A percentile compares a stretch with the other conserved stretches of the same genome.
Conservation (phyloP, 2,888 invertebrate species). For the Neria commutata region DNA sequence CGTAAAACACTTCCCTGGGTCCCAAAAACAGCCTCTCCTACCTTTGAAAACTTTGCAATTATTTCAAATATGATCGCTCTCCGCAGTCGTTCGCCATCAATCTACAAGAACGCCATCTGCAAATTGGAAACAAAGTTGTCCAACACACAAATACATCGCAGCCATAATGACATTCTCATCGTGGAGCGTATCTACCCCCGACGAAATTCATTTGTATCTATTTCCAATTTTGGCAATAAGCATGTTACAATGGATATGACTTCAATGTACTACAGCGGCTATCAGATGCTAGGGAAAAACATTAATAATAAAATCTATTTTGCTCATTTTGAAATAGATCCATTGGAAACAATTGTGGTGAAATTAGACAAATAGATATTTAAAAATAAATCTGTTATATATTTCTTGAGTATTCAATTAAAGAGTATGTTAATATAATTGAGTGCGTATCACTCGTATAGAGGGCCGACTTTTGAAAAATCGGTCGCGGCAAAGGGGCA, state of each 20-base stretch:
- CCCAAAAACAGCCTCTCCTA: slow-evolving; percentile 64
- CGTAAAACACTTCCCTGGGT: slow-evolving; percentile 70
- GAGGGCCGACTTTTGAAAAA: no score
- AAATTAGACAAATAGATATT: slow-evolving; percentile 66
- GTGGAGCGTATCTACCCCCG: slow-evolving; percentile 81
- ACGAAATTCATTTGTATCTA: slow-evolving; percentile 75
- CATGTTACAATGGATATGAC: slow-evolving; percentile 74
- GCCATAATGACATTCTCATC: slow-evolving; percentile 71
- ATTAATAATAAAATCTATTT: slow-evolving; percentile 58
- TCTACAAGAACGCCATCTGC: slow-evolving; percentile 74
- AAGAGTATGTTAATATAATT: no score
- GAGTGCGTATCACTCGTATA: no score
- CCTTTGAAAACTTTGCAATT: slow-evolving; percentile 65
- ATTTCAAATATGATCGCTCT: slow-evolving; percentile 68
- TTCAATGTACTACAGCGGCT: slow-evolving; percentile 76
- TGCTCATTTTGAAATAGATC: slow-evolving; percentile 61
- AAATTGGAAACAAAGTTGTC: slow-evolving; percentile 70
- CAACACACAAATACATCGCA: slow-evolving; percentile 73
- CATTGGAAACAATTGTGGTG: slow-evolving; percentile 70
- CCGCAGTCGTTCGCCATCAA: slow-evolving; percentile 70
- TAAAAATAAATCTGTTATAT: no score
- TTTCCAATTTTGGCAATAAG: slow-evolving; percentile 72
- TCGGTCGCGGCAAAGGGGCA: no score
- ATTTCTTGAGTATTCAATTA: no score
- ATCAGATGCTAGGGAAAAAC: slow-evolving; percentile 43